Base-by-base conservation (phyloP, 1,140 invertebrate genomes). In the Leptestheria dahalacensis region DNA sequence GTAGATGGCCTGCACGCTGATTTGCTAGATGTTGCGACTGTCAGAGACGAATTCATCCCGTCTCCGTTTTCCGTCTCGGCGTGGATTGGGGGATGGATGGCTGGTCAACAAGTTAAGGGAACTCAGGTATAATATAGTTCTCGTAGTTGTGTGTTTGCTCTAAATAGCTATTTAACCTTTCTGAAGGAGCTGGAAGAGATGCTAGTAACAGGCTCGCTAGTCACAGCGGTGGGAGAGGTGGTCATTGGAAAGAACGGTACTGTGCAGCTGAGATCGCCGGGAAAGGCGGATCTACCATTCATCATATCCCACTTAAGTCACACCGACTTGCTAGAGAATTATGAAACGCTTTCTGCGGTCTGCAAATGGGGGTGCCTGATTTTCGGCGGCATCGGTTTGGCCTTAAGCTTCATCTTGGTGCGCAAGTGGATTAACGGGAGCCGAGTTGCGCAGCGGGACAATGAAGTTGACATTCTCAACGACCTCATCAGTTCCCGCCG, bases 401-500 rank as follows among this genome's bases (percentile, higher is more conserved):
- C 33, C 12, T 28, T 55, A 21, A 18, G 11, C 33, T 55, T 33
- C 25, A 20, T 29, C 3, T 21, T 55, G 53, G 33, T 29, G 15
- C 53, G 53, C 53, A 55, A 55, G 53, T 55, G 53, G 53, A 21
- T 55, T 20, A 55, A 29, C 21, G 23, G 24, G 4, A 26, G 53
- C 2, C 23, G 26, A 3, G 26, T 29, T 11, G 26, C 26, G 33
- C 20, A 25, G 21, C 26, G 21, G 21, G 24, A 29, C 53, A 41
- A 6, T 9, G 33, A 41, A 15, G 6, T 41, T 41, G 53, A 55
- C 25, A 55, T 55, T 29, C 53, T 55, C 2, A 26, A 33, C 25
- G 53, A 55, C 21, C 28, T 55, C 15, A 18, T 24, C 11, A 33
- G 33, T 3, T 25, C 53, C 15, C 53, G 53, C 33, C 18, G 24